These are phyloP conservation scores for Artemia franciscana DNA, from an alignment of 1,140 invertebrate species.

Conservation along the genomic window DNA sequence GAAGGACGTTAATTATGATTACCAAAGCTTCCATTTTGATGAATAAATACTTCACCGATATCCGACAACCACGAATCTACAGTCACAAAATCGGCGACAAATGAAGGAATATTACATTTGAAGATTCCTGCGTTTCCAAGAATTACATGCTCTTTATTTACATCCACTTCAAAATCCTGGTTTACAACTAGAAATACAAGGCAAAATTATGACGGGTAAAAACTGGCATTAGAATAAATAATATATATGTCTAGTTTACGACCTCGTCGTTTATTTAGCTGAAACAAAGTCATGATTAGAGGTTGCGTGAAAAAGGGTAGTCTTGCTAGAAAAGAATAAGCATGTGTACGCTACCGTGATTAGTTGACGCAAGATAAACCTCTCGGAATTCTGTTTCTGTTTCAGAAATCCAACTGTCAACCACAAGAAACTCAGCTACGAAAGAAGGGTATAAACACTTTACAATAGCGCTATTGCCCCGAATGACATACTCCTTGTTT, in stretches of 20 bases:
- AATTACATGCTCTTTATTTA: slow-evolving; percentile 71
- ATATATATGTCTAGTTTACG: too few relatives aligned
- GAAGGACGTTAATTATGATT: neutral
- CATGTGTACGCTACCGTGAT: slow-evolving; percentile 1
- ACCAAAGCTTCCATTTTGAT: slow-evolving; percentile 36
- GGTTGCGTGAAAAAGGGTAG: too few relatives aligned
- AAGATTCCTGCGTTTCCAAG: slow-evolving; percentile 72
- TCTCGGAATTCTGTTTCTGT: slow-evolving; percentile 31
- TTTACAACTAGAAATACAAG: slow-evolving; percentile 54
- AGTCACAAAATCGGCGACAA: slow-evolving; percentile 68
- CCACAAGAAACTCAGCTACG: slow-evolving; percentile 69
- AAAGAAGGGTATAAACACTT: slow-evolving; percentile 79
- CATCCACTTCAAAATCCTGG: slow-evolving; percentile 28
- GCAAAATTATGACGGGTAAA: too few relatives aligned
- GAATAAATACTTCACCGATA: slow-evolving; percentile 36
- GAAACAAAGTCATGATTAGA: too few relatives aligned
- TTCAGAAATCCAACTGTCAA: slow-evolving; percentile 66
- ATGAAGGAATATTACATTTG: slow-evolving; percentile 75
- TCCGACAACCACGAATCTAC: slow-evolving; percentile 69
- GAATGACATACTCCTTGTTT: slow-evolving; percentile 72
- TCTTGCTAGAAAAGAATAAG: too few relatives aligned
- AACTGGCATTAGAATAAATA: too few relatives aligned
- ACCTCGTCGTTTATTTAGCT: too few relatives aligned
- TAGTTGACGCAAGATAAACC: slow-evolving; percentile 23
- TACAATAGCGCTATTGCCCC: slow-evolving; percentile 67